Percentiles rank a stretch among this genome's conserved stretches.
phyloP scores from a whole-genome alignment of 2,797 vertebrate genomes.

The Nyctibius grandis region DNA sequence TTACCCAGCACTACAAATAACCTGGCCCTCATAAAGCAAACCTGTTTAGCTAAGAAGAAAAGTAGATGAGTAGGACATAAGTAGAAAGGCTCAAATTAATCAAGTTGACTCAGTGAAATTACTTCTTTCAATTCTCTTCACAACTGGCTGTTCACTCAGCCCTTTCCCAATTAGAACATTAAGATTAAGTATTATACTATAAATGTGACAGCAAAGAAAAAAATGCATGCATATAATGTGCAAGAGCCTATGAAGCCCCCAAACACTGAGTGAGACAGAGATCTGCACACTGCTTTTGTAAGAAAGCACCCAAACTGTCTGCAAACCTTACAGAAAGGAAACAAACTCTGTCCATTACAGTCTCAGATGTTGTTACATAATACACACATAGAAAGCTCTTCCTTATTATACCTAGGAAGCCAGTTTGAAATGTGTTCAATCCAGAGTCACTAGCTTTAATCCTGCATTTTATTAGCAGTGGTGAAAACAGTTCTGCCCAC shows the following conservation, averaged over 20 bases:
- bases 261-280: neutral
- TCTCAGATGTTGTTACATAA: rapidly evolving
- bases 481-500: neutral
- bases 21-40: neutral
- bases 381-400: neutral
- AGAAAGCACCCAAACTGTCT: neutral
- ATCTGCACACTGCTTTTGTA: neutral
- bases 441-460: neutral
- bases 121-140: neutral
- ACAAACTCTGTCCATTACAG: neutral
- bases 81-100: neutral
- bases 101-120: neutral
- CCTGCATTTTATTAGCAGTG: neutral
- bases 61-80: neutral
- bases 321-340: neutral
- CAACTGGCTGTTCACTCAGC: neutral
- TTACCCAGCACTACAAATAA: neutral
- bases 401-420: neutral
- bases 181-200: neutral
- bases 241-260: neutral
- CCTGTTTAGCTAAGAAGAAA: neutral
- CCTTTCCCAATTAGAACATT: neutral
- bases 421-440: neutral
- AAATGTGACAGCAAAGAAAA: neutral
- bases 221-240: neutral